A percentile compares a stretch with the other conserved stretches of the same genome.
These are phyloP conservation scores for Megalops cyprinoides DNA, from an alignment of 2,797 vertebrate species.

Conservation along the genomic window DNA sequence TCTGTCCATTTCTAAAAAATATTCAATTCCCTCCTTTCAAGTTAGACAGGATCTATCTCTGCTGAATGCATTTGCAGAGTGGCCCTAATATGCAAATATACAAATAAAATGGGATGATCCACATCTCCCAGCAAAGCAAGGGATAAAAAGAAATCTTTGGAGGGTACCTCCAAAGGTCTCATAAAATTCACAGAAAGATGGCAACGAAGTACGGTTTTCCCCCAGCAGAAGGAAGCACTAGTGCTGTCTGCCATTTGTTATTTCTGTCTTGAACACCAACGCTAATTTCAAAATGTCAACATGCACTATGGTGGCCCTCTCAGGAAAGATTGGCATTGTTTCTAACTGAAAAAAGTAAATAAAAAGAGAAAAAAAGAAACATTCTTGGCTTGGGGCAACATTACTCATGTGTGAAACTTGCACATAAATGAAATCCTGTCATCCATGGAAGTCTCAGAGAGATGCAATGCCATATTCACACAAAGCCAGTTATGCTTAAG, in stretches of 20 bases:
- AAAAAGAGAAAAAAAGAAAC: background rate
- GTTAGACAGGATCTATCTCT: background rate
- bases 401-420: background rate
- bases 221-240: background rate
- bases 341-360: background rate
- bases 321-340: background rate
- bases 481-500: no score
- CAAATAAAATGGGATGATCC: background rate
- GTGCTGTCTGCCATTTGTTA: background rate
- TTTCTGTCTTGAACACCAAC: background rate
- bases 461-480: no score
- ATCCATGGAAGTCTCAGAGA: background rate
- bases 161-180: slow-evolving; percentile 16
- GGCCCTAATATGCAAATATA: slow-evolving; percentile 3
- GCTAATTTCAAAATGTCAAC: slow-evolving; percentile 8
- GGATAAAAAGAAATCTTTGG: slow-evolving; percentile 17
- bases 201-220: background rate
- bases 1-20: background rate
- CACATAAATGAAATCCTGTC: background rate
- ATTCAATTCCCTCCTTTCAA: background rate
- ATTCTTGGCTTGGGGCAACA: background rate
- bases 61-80: background rate
- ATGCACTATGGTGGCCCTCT: background rate
- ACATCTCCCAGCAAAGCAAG: background rate
- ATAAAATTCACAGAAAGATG: background rate